Percentiles rank a stretch among this genome's conserved stretches.
phyloP scores from a whole-genome alignment of 1,140 invertebrate species.

The Hyles vespertilio region DNA sequence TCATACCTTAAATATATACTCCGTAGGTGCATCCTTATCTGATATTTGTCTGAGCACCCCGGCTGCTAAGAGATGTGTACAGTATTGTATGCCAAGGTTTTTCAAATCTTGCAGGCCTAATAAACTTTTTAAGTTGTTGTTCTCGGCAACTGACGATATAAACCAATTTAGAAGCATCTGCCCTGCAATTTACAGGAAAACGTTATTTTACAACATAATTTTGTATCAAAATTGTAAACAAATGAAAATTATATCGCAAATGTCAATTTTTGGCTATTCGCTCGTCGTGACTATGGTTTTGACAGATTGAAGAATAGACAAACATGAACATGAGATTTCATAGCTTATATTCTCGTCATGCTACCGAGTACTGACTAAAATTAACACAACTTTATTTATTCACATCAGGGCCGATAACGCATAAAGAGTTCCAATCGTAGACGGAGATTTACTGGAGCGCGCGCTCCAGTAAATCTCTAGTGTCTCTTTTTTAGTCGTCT shows the following conservation, averaged over 20 bases:
- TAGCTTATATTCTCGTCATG: no score
- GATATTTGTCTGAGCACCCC: constrained; percentile 88
- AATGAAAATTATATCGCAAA: neutral
- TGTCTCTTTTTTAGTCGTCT: no score
- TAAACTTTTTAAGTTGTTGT: constrained; percentile 78
- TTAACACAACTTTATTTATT: no score
- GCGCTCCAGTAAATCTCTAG: no score
- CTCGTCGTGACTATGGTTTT: no score
- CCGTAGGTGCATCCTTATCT: constrained; percentile 80
- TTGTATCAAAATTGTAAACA: neutral
- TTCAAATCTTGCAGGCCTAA: constrained; percentile 84
- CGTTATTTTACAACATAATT: constrained; percentile 9
- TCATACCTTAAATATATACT: constrained; percentile 86
- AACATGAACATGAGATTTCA: no score
- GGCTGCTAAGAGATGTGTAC: constrained; percentile 91
- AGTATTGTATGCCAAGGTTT: constrained; percentile 87
- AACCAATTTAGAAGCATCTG: constrained; percentile 95
- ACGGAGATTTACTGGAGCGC: no score
- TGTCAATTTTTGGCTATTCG: neutral
- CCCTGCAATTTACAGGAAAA: constrained; percentile 77
- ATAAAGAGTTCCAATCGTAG: no score
- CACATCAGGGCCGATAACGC: no score
- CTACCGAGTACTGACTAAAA: no score
- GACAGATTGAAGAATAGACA: no score
- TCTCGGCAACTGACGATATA: constrained; percentile 85